Percentiles rank a stretch among this genome's conserved stretches.
Evolutionary conservation across 1,140 invertebrate genomes (phyloP).

Genomic region (Conus ventricosus): DNA sequence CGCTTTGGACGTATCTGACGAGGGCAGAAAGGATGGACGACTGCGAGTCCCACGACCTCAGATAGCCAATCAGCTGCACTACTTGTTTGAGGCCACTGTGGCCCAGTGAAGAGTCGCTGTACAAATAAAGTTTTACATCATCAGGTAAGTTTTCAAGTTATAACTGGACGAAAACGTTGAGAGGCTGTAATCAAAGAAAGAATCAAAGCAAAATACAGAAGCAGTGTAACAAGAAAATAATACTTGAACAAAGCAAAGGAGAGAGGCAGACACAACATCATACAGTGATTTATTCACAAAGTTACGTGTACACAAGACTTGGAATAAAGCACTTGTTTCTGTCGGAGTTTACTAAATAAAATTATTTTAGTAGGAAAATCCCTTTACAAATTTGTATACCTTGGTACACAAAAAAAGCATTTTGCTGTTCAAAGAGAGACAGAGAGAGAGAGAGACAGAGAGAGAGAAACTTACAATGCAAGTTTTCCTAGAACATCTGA

Average conservation of each 20-base stretch:
- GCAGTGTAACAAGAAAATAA: background rate
- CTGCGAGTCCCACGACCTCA: slow-evolving; percentile 5
- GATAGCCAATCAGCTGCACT: slow-evolving; percentile 22
- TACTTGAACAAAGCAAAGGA: too few species aligned
- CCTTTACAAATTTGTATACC: too few species aligned
- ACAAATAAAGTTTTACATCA: background rate
- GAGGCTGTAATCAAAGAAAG: background rate
- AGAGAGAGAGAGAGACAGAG: background rate
- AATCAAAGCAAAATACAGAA: background rate
- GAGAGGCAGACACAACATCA: too few species aligned
- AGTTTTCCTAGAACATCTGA: background rate
- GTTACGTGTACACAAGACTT: too few species aligned
- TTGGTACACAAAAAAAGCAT: too few species aligned
- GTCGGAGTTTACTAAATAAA: too few species aligned
- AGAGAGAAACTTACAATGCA: background rate
- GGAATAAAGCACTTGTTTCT: too few species aligned
- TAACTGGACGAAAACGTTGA: too few species aligned
- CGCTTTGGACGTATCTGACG: background rate
- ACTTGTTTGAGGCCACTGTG: background rate
- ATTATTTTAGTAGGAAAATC: too few species aligned
- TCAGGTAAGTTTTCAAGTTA: background rate
- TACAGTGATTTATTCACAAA: too few species aligned
- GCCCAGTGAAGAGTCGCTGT: background rate
- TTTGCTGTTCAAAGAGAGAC: background rate
- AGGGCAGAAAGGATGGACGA: slow-evolving; percentile 10